Evolutionary conservation across 1,140 invertebrate species (phyloP).

Genomic region (Drosophila simulans): DNA sequence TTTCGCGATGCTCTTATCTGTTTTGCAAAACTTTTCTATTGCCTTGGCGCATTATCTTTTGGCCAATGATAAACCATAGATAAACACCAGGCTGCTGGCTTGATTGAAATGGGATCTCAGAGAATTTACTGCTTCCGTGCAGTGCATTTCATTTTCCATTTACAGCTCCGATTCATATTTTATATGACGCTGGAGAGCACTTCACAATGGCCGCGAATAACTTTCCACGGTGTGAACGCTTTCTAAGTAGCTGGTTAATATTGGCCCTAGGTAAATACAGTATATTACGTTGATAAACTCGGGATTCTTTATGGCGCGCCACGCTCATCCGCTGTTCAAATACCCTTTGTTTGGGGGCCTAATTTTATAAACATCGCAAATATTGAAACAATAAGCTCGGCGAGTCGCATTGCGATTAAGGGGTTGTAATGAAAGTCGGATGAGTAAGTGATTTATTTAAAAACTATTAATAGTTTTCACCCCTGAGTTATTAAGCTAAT

Average conservation of each 20-base stretch:
- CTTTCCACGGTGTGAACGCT: conserved; percentile 31
- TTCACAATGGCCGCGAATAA: not conserved
- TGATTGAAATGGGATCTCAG: conserved; percentile 26
- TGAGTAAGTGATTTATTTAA: conserved; percentile 35
- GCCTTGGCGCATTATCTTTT: conserved; percentile 43
- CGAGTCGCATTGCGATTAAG: conserved; percentile 38
- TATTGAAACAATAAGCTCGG: conserved; percentile 40
- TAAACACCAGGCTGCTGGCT: conserved; percentile 2
- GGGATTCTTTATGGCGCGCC: conserved; percentile 34
- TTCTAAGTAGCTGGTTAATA: conserved; percentile 28
- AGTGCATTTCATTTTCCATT: conserved; percentile 1
- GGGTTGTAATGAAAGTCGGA: conserved; percentile 14
- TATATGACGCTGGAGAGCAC: conserved; percentile 4
- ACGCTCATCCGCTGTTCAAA: conserved; percentile 48
- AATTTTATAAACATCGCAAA: conserved; percentile 51
- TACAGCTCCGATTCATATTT: not conserved
- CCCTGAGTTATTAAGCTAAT: not conserved
- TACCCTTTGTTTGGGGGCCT: conserved; percentile 40
- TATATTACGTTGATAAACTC: conserved; percentile 50
- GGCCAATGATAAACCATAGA: conserved; percentile 24
- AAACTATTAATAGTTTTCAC: no score
- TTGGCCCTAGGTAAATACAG: conserved; percentile 37
- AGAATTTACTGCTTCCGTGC: conserved; percentile 15
- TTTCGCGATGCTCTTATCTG: conserved; percentile 49
- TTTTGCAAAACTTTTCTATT: conserved; percentile 47